Conservation (phyloP, 2,888 invertebrate genomes). For the Aelia acuminata region DNA sequence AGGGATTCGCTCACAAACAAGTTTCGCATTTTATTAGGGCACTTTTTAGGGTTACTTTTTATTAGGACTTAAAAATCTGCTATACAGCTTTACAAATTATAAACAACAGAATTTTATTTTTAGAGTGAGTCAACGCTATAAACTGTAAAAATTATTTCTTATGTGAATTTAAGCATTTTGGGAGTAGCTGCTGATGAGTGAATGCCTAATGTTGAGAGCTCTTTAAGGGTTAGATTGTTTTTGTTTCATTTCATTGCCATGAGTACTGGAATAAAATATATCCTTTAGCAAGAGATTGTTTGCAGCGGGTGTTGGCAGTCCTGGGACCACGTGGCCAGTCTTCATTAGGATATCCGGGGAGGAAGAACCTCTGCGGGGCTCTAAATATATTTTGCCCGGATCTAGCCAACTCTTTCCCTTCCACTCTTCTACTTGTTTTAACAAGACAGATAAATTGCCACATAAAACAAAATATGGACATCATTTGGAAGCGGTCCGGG, state of each 20-base stretch:
- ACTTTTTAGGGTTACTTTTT: too few species aligned
- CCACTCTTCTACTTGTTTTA: slow-evolving; percentile 11
- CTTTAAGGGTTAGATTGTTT: neutral
- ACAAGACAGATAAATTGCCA: slow-evolving; percentile 1
- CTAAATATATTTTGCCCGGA: slow-evolving; percentile 39
- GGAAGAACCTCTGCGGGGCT: neutral
- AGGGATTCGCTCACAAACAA: too few species aligned
- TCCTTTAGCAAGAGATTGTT: neutral
- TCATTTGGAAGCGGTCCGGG: neutral
- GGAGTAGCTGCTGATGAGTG: too few species aligned
- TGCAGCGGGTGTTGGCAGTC: neutral
- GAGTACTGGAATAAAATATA: neutral
- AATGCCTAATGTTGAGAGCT: too few species aligned
- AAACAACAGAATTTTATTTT: too few species aligned
- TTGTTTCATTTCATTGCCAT: neutral
- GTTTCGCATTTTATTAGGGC: too few species aligned
- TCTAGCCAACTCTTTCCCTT: neutral
- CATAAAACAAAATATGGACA: neutral
- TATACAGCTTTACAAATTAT: too few species aligned
- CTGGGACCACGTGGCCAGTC: slow-evolving; percentile 18
- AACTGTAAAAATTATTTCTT: too few species aligned
- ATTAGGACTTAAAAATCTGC: too few species aligned
- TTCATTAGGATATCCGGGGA: slow-evolving; percentile 48
- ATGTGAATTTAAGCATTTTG: too few species aligned
- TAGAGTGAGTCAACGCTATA: too few species aligned